Percentiles rank a stretch among this genome's conserved stretches.
Evolutionary conservation across 2,888 invertebrate species (phyloP).

Genomic region (Volucella bombylans): DNA sequence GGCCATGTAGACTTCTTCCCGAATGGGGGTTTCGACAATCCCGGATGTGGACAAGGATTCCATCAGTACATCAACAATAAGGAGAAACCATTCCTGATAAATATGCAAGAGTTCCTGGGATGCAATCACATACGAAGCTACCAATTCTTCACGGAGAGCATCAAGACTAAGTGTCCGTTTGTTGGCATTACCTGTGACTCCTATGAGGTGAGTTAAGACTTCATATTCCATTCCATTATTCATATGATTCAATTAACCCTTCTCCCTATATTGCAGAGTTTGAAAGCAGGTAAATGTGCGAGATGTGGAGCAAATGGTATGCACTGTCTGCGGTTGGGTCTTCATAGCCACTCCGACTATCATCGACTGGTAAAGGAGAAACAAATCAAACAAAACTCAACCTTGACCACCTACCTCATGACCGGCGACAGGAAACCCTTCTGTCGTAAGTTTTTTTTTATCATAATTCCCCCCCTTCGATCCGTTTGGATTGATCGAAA

Average conservation of each 20-base stretch:
- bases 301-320: conserved; percentile 87
- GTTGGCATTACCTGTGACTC: conserved; percentile 90
- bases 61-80: conserved; percentile 85
- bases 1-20: conserved; percentile 97
- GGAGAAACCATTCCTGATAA: conserved; percentile 86
- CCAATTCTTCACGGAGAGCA: conserved; percentile 92
- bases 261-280: conserved; percentile 83
- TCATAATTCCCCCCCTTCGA: not conserved
- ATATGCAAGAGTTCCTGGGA: conserved; percentile 85
- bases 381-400: conserved; percentile 83
- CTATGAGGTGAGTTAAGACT: conserved; percentile 85
- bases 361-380: conserved; percentile 83
- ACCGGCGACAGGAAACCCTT: conserved; percentile 88
- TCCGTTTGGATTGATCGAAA: not conserved
- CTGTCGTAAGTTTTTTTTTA: conserved; percentile 86
- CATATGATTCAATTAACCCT: not conserved
- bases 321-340: conserved; percentile 88
- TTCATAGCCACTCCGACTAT: conserved; percentile 85
- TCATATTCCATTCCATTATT: not conserved
- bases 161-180: conserved; percentile 90
- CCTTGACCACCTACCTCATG: conserved; percentile 87
- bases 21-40: conserved; percentile 92
- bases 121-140: conserved; percentile 95
- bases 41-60: conserved; percentile 86
- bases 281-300: conserved; percentile 87